Percentiles rank a stretch among this genome's conserved stretches.
phyloP scores from a whole-genome alignment of 2,797 vertebrate species.

The Carcharodon carcharias region DNA sequence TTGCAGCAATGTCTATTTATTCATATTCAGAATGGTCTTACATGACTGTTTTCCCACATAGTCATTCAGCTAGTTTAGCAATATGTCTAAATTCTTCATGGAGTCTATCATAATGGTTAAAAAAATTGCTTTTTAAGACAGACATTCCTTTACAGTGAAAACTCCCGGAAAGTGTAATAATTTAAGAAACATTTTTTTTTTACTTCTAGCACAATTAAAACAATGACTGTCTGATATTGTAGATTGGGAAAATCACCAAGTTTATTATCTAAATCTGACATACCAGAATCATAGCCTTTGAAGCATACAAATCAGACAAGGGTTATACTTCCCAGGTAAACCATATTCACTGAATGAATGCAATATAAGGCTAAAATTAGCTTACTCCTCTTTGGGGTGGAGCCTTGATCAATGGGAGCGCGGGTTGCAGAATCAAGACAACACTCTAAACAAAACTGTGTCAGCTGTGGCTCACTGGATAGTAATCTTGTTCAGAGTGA shows the following conservation, averaged over 20 bases:
- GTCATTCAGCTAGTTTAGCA: background rate
- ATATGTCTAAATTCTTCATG: background rate
- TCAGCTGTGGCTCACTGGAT: background rate
- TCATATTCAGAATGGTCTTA: background rate
- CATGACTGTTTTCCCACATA: background rate
- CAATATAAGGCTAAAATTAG: background rate
- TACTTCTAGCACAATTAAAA: background rate
- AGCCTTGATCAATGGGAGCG: background rate
- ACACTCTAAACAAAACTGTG: background rate
- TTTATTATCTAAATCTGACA: background rate
- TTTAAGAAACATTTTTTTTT: background rate
- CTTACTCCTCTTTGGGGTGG: background rate
- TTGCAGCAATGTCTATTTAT: background rate
- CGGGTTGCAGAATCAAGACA: background rate
- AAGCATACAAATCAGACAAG: background rate
- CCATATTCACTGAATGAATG: background rate
- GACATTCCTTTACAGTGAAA: background rate
- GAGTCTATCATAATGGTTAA: background rate
- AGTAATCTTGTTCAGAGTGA: background rate
- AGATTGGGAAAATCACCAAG: background rate
- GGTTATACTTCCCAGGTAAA: background rate
- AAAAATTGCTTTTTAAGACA: background rate
- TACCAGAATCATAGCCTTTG: background rate
- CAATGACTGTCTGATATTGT: background rate
- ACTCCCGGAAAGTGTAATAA: background rate